A percentile compares a stretch with the other conserved stretches of the same genome.
phyloP scores from a whole-genome alignment of 1,140 invertebrate genomes.

The Belonocnema kinseyi region DNA sequence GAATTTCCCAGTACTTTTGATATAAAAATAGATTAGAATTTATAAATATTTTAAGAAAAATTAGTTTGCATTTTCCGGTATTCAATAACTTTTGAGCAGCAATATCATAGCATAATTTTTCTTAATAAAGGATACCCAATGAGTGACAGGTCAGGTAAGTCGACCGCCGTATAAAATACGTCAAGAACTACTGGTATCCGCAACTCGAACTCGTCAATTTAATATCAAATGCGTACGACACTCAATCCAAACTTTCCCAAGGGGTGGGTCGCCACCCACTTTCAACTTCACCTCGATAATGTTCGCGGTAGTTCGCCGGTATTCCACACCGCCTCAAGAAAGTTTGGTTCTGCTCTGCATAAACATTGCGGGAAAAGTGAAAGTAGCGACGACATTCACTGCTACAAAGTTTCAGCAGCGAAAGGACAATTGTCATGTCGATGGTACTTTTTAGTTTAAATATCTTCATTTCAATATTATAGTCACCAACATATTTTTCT shows the following conservation, averaged over 20 bases:
- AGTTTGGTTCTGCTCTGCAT: slow-evolving; percentile 72
- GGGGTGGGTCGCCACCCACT: not conserved
- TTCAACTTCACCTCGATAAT: slow-evolving; percentile 46
- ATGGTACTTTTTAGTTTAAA: not conserved
- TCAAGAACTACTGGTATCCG: not conserved
- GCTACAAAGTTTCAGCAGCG: slow-evolving; percentile 63
- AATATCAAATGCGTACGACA: slow-evolving; percentile 48
- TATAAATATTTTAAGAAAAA: too few relatives aligned
- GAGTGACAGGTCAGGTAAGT: not conserved
- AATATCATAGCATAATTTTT: not conserved
- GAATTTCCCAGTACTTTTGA: too few relatives aligned
- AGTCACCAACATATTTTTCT: not conserved
- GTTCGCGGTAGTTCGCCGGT: slow-evolving; percentile 51
- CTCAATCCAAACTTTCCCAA: slow-evolving; percentile 52
- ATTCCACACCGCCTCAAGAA: slow-evolving; percentile 62
- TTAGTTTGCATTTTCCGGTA: too few relatives aligned
- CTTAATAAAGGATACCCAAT: not conserved
- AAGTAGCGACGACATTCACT: slow-evolving; percentile 69
- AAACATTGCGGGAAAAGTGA: slow-evolving; percentile 74
- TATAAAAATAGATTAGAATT: too few relatives aligned
- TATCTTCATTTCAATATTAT: not conserved
- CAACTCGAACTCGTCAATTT: slow-evolving; percentile 49
- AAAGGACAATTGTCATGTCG: not conserved
- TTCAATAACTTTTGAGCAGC: not conserved
- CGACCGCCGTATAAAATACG: not conserved